Conservation (phyloP, 2,797 vertebrate species). For the Lepidocolaptes lacrymiger region DNA sequence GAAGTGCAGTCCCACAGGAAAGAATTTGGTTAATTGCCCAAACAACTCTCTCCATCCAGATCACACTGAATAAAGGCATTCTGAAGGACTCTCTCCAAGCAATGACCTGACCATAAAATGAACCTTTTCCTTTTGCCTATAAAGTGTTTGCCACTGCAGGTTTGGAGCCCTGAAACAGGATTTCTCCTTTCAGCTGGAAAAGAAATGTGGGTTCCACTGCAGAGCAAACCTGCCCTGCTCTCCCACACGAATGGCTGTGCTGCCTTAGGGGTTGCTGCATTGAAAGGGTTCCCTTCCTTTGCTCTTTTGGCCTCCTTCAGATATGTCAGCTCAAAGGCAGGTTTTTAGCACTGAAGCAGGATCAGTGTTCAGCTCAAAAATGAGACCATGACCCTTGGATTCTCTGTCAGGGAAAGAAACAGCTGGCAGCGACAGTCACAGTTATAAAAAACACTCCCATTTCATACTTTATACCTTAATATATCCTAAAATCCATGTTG, state of each 20-base stretch:
- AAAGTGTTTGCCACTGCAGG: background rate
- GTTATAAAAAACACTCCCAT: background rate
- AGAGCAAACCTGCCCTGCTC: background rate
- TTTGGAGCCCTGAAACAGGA: background rate
- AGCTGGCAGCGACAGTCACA: background rate
- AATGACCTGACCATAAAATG: fast-evolving
- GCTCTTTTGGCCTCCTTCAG: background rate
- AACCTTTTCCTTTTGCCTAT: background rate
- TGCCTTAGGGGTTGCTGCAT: background rate
- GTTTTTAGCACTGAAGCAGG: background rate
- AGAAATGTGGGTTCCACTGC: background rate
- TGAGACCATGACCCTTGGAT: too few species aligned
- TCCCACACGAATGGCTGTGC: background rate
- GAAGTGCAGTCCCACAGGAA: background rate
- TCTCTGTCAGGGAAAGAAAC: background rate
- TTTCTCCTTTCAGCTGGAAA: background rate
- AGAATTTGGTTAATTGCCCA: background rate
- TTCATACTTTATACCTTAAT: background rate
- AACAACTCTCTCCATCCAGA: background rate
- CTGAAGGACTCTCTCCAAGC: background rate
- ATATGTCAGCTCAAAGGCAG: background rate
- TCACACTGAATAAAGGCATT: background rate
- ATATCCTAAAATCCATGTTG: background rate
- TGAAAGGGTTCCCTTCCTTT: background rate
- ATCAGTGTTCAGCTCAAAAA: background rate